Base-by-base conservation (phyloP, 1,140 invertebrate genomes). In the Phortica variegata region DNA sequence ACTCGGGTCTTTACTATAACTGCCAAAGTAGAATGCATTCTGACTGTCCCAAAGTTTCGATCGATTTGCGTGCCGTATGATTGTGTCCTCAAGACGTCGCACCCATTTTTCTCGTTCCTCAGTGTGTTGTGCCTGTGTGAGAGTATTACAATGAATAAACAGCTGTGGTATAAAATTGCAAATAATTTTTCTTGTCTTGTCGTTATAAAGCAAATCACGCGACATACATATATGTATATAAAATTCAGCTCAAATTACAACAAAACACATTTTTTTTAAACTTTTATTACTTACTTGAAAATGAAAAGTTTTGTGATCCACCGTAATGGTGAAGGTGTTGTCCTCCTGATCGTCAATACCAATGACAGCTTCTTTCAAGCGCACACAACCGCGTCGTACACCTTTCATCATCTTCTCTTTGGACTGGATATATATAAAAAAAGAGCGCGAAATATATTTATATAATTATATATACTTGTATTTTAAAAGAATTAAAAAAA, bases 261-360 rank as follows among this genome's bases (percentile, higher is more conserved):
- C 17, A 44, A 29, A 10, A 44, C 77, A 65, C 29, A 12, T 44
- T 23, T 41, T 36, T 0, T 9, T 5, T 15, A 26, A 31, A 47
- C 13, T 18, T 31, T 33, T n/a, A 4, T 29, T 16, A 45, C 43
- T 71, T 69, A 79, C 82, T 77, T 90, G 96, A 77, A 99, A 97
- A 79, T 99, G 97, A 80, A 99, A 99, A 13, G 94, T 96, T 78
- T 99, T 99, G 54, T 95, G 90, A 79, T 99, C 96, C 4, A 97
- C 94, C 4, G 96, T 98, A 60, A 99, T 96, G 12, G 96, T 99
- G 79, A 99, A 99, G 7, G 95, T 98, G 59, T 93, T 95, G 74
- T 98, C 95, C 78, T 99, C 97, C 79, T 97, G 95, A 78, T 97
- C 95, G 77, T 99, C 96, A 62, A 99, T 99, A 17, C 97, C 97